Percentiles rank a stretch among this genome's conserved stretches.
Evolutionary conservation across 2,113 vertebrate genomes (phyloP).

Genomic region (Nibea coibor): DNA sequence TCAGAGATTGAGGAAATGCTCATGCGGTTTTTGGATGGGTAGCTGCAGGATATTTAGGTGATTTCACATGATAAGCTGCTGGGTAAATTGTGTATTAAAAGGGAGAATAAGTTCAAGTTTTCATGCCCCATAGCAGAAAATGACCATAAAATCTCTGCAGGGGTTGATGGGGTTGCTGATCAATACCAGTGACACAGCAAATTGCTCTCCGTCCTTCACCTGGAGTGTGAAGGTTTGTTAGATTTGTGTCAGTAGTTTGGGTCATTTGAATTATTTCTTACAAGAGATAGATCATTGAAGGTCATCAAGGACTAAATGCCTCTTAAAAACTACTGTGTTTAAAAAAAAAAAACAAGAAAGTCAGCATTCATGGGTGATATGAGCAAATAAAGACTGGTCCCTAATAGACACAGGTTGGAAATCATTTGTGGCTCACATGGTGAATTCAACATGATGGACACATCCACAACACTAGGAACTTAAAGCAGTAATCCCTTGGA

Average conservation of each 20-base stretch:
- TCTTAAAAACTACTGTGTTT: background rate
- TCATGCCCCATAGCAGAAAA: background rate
- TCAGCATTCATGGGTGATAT: background rate
- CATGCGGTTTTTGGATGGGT: conserved; percentile 20
- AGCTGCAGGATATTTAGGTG: conserved; percentile 42
- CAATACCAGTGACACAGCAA: conserved; percentile 17
- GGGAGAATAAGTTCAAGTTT: background rate
- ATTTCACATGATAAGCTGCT: conserved; percentile 41
- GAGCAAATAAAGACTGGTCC: background rate
- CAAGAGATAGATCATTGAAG: background rate
- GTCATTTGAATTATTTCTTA: background rate
- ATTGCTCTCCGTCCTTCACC: conserved; percentile 21
- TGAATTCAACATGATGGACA: background rate
- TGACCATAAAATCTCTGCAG: background rate
- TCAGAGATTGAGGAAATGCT: conserved; percentile 29
- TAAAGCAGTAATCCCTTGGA: background rate
- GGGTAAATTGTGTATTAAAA: conserved; percentile 14
- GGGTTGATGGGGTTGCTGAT: conserved; percentile 24
- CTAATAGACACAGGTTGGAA: background rate
- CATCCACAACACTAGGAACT: background rate
- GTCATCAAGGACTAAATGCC: background rate
- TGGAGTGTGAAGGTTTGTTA: background rate
- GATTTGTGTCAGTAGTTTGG: background rate
- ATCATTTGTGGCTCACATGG: background rate
- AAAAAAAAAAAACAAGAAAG: background rate